phyloP scores from a whole-genome alignment of 2,113 vertebrate species.

The Fulmarus glacialis region DNA sequence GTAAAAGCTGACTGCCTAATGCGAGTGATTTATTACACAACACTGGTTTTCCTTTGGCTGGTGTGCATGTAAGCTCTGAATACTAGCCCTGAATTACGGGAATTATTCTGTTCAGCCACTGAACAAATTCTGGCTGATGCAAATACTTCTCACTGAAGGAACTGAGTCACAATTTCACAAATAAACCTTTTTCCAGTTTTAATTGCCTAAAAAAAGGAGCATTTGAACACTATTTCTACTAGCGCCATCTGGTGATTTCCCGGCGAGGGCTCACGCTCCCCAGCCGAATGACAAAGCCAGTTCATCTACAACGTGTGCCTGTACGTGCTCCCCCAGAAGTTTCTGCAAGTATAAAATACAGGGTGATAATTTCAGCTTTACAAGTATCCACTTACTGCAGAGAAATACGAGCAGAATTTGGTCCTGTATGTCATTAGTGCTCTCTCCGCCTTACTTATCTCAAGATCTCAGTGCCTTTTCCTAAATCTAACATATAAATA shows the following conservation, averaged over 20 bases:
- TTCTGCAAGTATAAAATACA: neutral
- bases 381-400: neutral
- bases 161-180: slow-evolving; percentile 44
- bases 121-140: slow-evolving; percentile 26
- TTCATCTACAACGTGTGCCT: neutral
- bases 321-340: neutral
- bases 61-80: neutral
- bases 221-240: neutral
- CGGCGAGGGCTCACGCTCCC: neutral
- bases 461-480: neutral
- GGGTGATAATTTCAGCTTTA: neutral
- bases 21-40: slow-evolving; percentile 39
- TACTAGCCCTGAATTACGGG: slow-evolving; percentile 1
- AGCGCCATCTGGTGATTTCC: slow-evolving; percentile 57
- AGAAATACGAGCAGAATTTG: neutral
- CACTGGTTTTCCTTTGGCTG: neutral
- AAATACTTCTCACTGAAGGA: slow-evolving; percentile 30
- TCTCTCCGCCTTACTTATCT: neutral
- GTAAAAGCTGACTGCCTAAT: slow-evolving; percentile 19
- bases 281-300: neutral
- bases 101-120: slow-evolving; percentile 27
- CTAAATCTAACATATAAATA: neutral
- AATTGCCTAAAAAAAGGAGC: neutral
- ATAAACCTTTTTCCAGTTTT: slow-evolving; percentile 18
- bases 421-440: neutral